Evolutionary conservation across 1,140 invertebrate species (phyloP), one percentile per base, ranked within the genome.

Genomic region (Drosophila athabasca): DNA sequence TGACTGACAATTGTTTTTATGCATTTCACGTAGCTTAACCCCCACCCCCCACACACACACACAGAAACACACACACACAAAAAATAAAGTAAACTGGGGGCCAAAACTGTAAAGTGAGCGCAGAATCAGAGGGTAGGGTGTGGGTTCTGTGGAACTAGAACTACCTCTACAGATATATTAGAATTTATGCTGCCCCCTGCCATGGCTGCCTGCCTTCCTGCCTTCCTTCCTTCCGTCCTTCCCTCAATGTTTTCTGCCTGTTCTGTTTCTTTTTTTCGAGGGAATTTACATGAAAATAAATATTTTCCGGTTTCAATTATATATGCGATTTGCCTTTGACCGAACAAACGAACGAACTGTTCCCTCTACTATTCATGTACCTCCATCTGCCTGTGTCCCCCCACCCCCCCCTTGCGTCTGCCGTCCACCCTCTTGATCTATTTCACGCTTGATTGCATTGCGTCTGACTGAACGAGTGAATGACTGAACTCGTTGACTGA

Each of bases 241-340:
- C 44, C 29, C 31, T 64, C 45, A 44, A 49, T 53, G 31, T 52
- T 29, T 41, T 41, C 58, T 60, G 13, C 3, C 22, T 24, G 22
- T 24, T 24, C 3, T 24, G 22, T 24, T 29, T 31, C 55, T 9
- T 54, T 55, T 31, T 71, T 89, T 72, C 15, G 22, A 78, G 82
- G 73, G 82, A 90, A 85, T 89, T 90, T 89, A 89, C 87, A 90
- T 90, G 84, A 85, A 89, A 89, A 89, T 89, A 81, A 90, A 89
- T 89, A 87, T 89, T 89, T 89, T 89, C 84, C 84, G 84, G 84
- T 89, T 89, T 89, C 85, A 90, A 90, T 90, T 90, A 89, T 83
- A 84, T 87, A 69, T 82, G 62, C 68, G 53, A 68, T 83, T 52
- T 74, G 44, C 49, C 46, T 64, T 45, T 58, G 54, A 50, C 53